These are phyloP conservation scores for Lethrus apterus DNA, from an alignment of 1,140 invertebrate genomes.

Conservation along the genomic window DNA sequence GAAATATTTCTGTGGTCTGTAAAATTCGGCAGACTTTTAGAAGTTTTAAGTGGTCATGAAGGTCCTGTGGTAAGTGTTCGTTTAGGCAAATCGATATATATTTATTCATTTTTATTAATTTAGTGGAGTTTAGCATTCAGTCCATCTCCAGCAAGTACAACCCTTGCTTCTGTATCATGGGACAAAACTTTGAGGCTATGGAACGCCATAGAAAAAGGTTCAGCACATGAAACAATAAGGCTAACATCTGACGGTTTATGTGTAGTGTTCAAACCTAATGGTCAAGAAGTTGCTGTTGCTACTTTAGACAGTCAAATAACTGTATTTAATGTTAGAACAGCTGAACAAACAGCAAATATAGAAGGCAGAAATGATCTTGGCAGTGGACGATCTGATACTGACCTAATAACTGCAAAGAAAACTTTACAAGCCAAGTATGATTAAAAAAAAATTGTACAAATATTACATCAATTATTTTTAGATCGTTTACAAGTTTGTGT, in stretches of 20 bases:
- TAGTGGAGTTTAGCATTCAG: conserved; percentile 63
- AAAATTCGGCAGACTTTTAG: conserved; percentile 81
- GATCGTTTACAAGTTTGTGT: conserved; percentile 80
- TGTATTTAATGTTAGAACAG: conserved; percentile 70
- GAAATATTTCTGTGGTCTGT: conserved; percentile 95
- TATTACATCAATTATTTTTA: conserved; percentile 45
- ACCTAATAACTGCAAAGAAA: conserved; percentile 83
- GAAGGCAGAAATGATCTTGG: conserved; percentile 86
- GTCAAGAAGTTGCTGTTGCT: conserved; percentile 83
- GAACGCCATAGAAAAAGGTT: conserved; percentile 79
- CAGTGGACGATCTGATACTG: conserved; percentile 70
- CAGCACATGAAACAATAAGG: conserved; percentile 74
- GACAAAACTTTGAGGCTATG: conserved; percentile 89
- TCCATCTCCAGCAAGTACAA: conserved; percentile 60
- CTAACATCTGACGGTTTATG: conserved; percentile 75
- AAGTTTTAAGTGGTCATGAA: conserved; percentile 87
- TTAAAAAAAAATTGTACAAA: not conserved
- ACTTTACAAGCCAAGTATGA: conserved; percentile 77
- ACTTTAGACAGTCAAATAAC: conserved; percentile 84
- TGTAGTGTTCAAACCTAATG: conserved; percentile 81
- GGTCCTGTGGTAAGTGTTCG: conserved; percentile 80
- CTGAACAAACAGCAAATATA: conserved; percentile 66
- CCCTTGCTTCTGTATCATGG: conserved; percentile 85
- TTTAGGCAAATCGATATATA: too few relatives aligned
- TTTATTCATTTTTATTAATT: not conserved